A percentile compares a stretch with the other conserved stretches of the same genome.
Conservation (phyloP, 2,113 vertebrate genomes). For the Ameiurus melas region DNA sequence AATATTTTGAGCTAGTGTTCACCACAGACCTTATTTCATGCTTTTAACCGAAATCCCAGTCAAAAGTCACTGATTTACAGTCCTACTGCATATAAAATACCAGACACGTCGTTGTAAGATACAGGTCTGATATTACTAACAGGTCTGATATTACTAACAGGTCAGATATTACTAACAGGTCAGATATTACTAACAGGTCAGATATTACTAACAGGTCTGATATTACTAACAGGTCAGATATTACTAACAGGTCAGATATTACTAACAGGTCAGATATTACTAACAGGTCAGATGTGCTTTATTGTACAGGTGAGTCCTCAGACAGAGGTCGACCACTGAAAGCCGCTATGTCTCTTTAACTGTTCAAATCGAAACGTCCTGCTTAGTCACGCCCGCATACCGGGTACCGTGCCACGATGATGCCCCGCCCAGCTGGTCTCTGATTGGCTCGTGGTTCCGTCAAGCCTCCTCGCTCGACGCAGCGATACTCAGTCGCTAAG, state of each 20-base stretch:
- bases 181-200: not conserved
- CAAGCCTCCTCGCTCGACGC: conserved; percentile 52
- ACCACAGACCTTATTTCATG: too few species aligned
- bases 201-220: not conserved
- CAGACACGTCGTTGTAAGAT: not conserved
- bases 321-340: not conserved
- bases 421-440: conserved; percentile 58
- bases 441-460: conserved; percentile 61
- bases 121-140: not conserved
- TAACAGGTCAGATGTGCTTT: not conserved
- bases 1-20: too few species aligned
- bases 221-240: not conserved
- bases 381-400: conserved; percentile 63
- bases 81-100: too few species aligned
- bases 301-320: not conserved
- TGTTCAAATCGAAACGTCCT: conserved; percentile 32
- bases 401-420: conserved; percentile 36
- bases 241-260: too few species aligned
- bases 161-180: not conserved
- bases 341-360: conserved; percentile 30
- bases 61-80: too few species aligned
- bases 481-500: conserved; percentile 59
- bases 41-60: too few species aligned
- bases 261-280: not conserved
- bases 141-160: not conserved